These are phyloP conservation scores for Esox lucius DNA, from an alignment of 2,797 vertebrate genomes.

Conservation along the genomic window DNA sequence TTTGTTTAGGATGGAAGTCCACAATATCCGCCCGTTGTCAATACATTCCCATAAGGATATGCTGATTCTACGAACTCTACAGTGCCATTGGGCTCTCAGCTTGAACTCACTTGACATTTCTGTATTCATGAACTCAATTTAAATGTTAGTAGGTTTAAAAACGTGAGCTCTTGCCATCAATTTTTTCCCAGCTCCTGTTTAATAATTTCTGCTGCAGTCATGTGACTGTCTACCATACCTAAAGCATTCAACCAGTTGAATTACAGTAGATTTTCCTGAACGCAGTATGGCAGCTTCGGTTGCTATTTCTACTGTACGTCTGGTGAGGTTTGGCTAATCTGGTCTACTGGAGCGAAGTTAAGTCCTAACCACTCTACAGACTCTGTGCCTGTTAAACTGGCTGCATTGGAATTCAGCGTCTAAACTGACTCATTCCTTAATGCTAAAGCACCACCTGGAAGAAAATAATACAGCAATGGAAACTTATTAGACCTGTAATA, in stretches of 20 bases:
- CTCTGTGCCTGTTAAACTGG: constrained; percentile 28
- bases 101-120: background rate
- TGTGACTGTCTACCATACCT: background rate
- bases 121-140: background rate
- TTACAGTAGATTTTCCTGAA: background rate
- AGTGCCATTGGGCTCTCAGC: background rate
- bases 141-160: background rate
- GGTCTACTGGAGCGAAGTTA: background rate
- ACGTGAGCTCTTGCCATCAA: background rate
- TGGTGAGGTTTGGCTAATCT: background rate
- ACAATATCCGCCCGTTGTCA: background rate
- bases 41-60: background rate
- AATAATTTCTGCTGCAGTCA: background rate
- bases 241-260: background rate
- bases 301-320: background rate
- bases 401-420: constrained; percentile 28
- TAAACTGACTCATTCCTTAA: background rate
- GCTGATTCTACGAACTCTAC: background rate
- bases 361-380: background rate
- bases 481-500: too few relatives aligned
- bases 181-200: background rate
- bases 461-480: constrained; percentile 20
- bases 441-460: background rate
- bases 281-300: constrained; percentile 3
- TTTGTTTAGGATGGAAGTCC: background rate